A percentile compares a stretch with the other conserved stretches of the same genome.
These are phyloP conservation scores for Ascaphus truei DNA, from an alignment of 2,113 vertebrate genomes.

Conservation along the genomic window DNA sequence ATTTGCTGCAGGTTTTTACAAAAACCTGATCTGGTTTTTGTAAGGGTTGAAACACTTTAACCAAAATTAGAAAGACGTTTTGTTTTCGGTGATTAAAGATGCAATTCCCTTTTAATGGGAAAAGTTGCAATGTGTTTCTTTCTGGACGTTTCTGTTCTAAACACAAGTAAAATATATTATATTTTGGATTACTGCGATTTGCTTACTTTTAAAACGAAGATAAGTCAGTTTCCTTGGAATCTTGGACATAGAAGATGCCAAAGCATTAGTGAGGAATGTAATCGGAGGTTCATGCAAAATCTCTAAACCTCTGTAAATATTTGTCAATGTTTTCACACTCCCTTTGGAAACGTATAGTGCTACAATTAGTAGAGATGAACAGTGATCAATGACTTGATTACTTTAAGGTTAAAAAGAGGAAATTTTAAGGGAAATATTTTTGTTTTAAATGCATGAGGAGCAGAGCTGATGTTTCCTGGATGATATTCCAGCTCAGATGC, in stretches of 20 bases:
- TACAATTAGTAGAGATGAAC: conserved; percentile 1
- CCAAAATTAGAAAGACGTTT: conserved; percentile 77
- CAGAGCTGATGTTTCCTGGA: not conserved
- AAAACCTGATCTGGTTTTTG: conserved; percentile 83
- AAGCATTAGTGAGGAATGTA: conserved; percentile 57
- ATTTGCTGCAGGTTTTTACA: conserved; percentile 92
- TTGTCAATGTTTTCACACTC: conserved; percentile 48
- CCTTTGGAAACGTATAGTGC: conserved; percentile 42
- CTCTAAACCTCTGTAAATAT: conserved; percentile 50
- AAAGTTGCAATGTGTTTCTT: conserved; percentile 70
- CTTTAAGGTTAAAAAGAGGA: not conserved
- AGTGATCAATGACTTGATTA: conserved; percentile 9
- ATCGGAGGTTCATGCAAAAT: conserved; percentile 54
- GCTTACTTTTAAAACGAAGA: conserved; percentile 64
- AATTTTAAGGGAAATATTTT: not conserved
- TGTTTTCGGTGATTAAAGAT: conserved; percentile 77
- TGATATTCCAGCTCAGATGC: not conserved
- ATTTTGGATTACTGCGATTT: conserved; percentile 64
- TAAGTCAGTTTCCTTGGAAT: conserved; percentile 55
- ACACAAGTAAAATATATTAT: conserved; percentile 60
- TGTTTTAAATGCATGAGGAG: not conserved
- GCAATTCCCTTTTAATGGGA: conserved; percentile 74
- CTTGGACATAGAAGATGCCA: conserved; percentile 57
- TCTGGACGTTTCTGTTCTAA: conserved; percentile 70
- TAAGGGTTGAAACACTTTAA: conserved; percentile 87